Conservation (phyloP, 2,113 vertebrate genomes). For the Anoura caudifer region DNA sequence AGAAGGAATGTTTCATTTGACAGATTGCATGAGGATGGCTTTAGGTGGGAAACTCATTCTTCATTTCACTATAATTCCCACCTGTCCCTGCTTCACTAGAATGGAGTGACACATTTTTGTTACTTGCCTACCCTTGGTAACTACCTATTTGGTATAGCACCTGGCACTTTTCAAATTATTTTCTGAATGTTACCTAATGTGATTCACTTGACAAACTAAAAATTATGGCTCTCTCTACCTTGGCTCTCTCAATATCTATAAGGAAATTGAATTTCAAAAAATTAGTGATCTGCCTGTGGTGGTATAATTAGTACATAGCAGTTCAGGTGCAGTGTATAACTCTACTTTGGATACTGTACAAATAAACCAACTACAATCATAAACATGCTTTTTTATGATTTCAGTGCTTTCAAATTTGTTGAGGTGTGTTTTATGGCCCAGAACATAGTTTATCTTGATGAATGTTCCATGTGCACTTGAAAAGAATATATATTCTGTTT, state of each 20-base stretch:
- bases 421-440: neutral
- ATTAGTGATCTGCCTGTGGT: neutral
- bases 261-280: slow-evolving; percentile 2
- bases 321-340: neutral
- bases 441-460: neutral
- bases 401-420: neutral
- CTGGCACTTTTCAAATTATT: neutral
- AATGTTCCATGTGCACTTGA: neutral
- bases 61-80: neutral
- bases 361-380: neutral
- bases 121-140: too few relatives aligned
- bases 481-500: neutral
- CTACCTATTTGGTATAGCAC: neutral
- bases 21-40: neutral
- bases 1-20: neutral
- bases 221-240: neutral
- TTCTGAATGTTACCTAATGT: neutral
- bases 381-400: neutral
- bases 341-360: neutral
- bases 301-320: neutral
- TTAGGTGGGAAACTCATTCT: neutral
- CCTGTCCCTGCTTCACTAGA: neutral
- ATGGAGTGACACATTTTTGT: neutral
- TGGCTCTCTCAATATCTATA: neutral
- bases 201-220: neutral